Base-by-base conservation (phyloP, 2,113 vertebrate genomes). In the Periophthalmus modestus region DNA sequence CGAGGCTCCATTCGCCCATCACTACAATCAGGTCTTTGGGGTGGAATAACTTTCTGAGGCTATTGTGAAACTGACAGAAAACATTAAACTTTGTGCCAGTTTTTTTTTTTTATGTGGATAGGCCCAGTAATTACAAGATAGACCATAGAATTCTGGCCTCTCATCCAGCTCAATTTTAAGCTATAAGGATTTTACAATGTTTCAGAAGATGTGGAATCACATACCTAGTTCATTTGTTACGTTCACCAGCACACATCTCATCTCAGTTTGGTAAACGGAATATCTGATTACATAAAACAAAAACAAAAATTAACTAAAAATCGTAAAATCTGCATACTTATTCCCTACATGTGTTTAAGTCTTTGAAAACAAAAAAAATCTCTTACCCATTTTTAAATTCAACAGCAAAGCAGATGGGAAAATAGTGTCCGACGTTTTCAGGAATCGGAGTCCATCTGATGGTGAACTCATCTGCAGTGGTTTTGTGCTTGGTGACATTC, bases 161-260 rank as follows among this genome's bases (percentile, higher is more conserved):
- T 39, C 2, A 1, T 39, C 39, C 39, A 39, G 39, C 39, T 39
- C 3, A 39, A 6, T 39, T 39, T 39, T 39, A 6, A 39, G 10
- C 6, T 39, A 39, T 6, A 39, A 9, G 2, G 10, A 39, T 39
- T 39, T 7, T 39, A 39, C 6, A 39, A 39, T 39, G 39, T 39
- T 39, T 3, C n/a, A 5, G 52, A 54, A 54, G 19, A 54, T n/a
- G 7, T 19, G 7, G 1, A 62, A 5, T 24, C 16, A 81, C 84
- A 81, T 50, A 90, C 88, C 67, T 36, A n/a, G 4, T 5, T 16
- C 0, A 0, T 1, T 36, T 52, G 9, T 43, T 34, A 91, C 75
- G 0, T 77, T 39, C 16, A 91, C 66, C 9, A 89, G 0, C 19
- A 92, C 79, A 66, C 92, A 93, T 66, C 91, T 90, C 86, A 93